Base-by-base conservation (phyloP, 23 tunicate species). In the Pegea sp. region DNA sequence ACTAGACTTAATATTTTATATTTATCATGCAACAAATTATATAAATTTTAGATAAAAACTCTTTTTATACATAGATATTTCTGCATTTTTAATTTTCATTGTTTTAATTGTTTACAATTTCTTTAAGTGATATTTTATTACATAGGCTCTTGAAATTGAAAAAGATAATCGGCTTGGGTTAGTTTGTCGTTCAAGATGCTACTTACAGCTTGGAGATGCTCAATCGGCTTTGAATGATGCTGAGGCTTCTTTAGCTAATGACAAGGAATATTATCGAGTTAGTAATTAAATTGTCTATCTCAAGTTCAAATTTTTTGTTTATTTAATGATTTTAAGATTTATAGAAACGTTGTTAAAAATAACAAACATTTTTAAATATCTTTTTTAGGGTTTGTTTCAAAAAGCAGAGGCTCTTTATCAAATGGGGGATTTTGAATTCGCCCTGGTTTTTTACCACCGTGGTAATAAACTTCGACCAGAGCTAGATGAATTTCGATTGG, bases 351-450 rank as follows among this genome's bases (percentile, higher is more conserved):
- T 16, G 16, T 38, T 38, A 38, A 38, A 38, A 38, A 38, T 38
- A 38, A n/a, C n/a, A n/a, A n/a, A n/a, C n/a, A n/a, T n/a, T n/a
- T n/a, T n/a, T n/a, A n/a, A n/a, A n/a, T n/a, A n/a, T n/a, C n/a
- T n/a, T 67, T 54, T 68, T 5, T 65, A 84, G 95, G 95, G 95
- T 30, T 33, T 89, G 19, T 77, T 62, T 31, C 90, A 71, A 42
- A 89, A 89, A 77, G 98, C 98, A 33, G 98, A 89, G 53, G 90
- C 98, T 31, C 57, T 89, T 31, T 89, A 76, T 44, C 90, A 77
- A 59, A 77, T 76, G 90, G 98, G 98, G 0, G 90, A 77, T 43
- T 89, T 76, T 58, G 98, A 89, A 62, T 77, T 72, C 56, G 98
- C 98, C 1, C 63, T 89, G 2, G 98, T 89, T 2, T 76, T 76